Base-by-base conservation (phyloP, 1,140 invertebrate species). In the Achatina immaculata region DNA sequence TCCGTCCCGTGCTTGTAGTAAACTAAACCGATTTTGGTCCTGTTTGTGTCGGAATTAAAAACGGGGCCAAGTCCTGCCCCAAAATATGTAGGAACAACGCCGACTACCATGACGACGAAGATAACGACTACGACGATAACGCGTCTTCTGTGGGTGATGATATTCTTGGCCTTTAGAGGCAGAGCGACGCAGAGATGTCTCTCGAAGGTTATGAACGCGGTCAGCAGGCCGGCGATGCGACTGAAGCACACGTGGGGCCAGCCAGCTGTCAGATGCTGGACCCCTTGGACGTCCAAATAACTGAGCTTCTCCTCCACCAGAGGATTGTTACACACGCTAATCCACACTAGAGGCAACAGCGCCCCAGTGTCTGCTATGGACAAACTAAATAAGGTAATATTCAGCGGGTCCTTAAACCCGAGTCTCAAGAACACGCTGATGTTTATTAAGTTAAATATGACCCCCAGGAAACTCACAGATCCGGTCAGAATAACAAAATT, bases 131-230 rank as follows among this genome's bases (percentile, higher is more conserved):
- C 62, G 31, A 75, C 68, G 38, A 74, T 55, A n/a, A 58, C 36
- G 1, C 58, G 65, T 36, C 75, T 73, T 28, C 42, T 65, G 21
- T 51, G 76, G 7, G 36, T 69, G 11, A 78, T 45, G 24, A 78
- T 65, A 19, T 4, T 16, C n/a, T 74, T 76, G 0, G 58, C 62
- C 16, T 74, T 72, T 0, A 78, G 42, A 6, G 77, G 75, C n/a
- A 45, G 28, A 34, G 51, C 74, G 40, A 81, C 65, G 36, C 80
- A 81, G 16, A 81, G 66, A 42, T 66, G 76, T n/a, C 76, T 71
- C 76, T 78, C 75, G 38, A 74, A 51, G 2, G 81, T 76, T 40
- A 82, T 82, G 58, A 82, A 65, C 19, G 62, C 51, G 4, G 77
- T 78, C 55, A 82, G 40, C 42, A 76, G 65, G 24, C 68, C 71